phyloP scores from a whole-genome alignment of 2,888 invertebrate species.

The Seladonia tumulorum region DNA sequence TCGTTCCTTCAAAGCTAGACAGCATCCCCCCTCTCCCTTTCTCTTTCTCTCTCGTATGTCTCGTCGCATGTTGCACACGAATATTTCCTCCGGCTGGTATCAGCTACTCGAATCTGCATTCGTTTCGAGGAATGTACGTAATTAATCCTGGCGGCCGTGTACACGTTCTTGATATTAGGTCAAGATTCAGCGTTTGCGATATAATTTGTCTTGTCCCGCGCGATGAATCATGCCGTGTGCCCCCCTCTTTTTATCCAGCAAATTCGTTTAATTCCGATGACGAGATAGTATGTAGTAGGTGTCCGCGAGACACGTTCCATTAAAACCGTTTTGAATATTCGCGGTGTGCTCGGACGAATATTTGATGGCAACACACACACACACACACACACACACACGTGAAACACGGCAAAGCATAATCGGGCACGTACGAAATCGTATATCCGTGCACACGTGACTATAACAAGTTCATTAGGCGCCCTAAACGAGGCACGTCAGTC shows the following conservation, averaged over 20 bases:
- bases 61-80: neutral
- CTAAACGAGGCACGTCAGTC: slow-evolving; percentile 58
- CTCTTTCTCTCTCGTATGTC: neutral
- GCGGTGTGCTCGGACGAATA: slow-evolving; percentile 19
- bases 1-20: neutral
- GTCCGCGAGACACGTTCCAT: neutral
- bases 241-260: neutral
- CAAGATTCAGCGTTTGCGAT: neutral
- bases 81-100: neutral
- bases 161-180: neutral
- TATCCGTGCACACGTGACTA: slow-evolving; percentile 27
- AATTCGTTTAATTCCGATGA: neutral
- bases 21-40: neutral
- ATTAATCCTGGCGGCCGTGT: neutral
- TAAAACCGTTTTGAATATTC: slow-evolving; percentile 11
- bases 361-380: slow-evolving; percentile 28
- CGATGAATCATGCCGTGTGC: neutral
- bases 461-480: slow-evolving; percentile 61
- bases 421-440: slow-evolving; percentile 44
- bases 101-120: neutral
- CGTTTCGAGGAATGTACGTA: neutral
- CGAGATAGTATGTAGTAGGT: no score
- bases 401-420: slow-evolving; percentile 18
- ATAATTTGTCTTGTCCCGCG: neutral
- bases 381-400: no score